Evolutionary conservation across 2,113 vertebrate genomes (phyloP), one percentile per base, ranked within the genome.

Genomic region (Leptodactylus fuscus): DNA sequence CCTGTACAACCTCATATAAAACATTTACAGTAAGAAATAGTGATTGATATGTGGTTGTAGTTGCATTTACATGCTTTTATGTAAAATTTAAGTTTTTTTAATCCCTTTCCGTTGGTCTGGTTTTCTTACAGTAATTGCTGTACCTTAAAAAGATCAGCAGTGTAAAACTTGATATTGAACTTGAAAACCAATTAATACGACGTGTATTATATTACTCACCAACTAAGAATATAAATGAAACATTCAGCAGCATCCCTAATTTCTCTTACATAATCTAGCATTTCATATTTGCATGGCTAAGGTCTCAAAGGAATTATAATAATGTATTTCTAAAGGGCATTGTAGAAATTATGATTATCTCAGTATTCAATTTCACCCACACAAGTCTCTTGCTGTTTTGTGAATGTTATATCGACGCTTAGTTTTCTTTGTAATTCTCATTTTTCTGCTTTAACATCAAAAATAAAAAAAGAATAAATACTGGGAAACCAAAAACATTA

Each of bases 261-360:
- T 67, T 67, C 18, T 67, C 4, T n/a, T 34, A 32, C 10, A 81
- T 4, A 67, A 49, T 65, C 58, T 65, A 65, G 79, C 13, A 48
- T 67, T 46, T 44, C 24, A 62, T 81, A 81, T 81, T 48, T 69
- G 60, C n/a, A 69, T 67, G 29, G 6, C 38, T 62, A 44, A 44
- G 41, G 36, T 67, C 60, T 81, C 55, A 29, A 2, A 29, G 5
- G n/a, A 46, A 32, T 60, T 41, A 79, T 29, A 65, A 81, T 67
- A 29, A 67, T 69, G 58, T 34, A 22, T 67, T 49, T 12, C 60
- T 81, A 81, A 46, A 81, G 36, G 36, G 60, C 55, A 81, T 65
- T 65, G 36, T 81, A 67, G 38, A 67, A 67, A 67, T 46, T 81
- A 67, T 81, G 78, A 81, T 81, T 67, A 46, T 81, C 51, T 10